phyloP scores from a whole-genome alignment of 2,113 vertebrate genomes.

The Trematocara nigrifrons region DNA sequence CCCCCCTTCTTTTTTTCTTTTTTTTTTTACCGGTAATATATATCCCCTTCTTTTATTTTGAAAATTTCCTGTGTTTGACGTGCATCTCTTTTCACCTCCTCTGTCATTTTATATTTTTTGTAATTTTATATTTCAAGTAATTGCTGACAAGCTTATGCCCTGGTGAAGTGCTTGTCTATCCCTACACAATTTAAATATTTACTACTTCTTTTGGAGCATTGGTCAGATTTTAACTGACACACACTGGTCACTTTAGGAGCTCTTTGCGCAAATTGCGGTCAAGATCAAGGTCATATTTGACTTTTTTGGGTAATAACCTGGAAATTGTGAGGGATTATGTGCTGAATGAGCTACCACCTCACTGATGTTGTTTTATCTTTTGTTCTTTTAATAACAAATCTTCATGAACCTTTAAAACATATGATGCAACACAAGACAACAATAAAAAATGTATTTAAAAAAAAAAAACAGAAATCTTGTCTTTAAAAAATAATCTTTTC shows the following conservation, averaged over 20 bases:
- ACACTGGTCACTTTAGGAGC: neutral
- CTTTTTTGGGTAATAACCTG: neutral
- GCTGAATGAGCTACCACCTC: neutral
- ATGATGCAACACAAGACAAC: neutral
- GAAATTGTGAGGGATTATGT: neutral
- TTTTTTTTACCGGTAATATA: too few species aligned
- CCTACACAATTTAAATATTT: neutral
- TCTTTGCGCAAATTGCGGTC: neutral
- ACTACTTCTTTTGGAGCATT: neutral
- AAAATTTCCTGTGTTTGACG: neutral
- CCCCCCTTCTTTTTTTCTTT: neutral
- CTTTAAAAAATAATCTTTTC: neutral
- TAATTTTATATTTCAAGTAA: neutral
- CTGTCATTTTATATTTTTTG: neutral
- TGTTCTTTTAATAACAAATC: neutral
- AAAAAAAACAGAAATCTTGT: neutral
- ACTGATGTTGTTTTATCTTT: neutral
- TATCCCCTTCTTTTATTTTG: neutral
- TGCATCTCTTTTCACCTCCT: neutral
- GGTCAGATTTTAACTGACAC: neutral
- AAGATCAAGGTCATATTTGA: neutral
- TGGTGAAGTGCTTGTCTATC: neutral
- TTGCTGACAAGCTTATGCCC: neutral
- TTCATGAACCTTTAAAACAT: neutral
- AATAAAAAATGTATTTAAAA: neutral